These are phyloP conservation scores for Rhagonycha lutea DNA, from an alignment of 2,888 invertebrate species.

Conservation along the genomic window DNA sequence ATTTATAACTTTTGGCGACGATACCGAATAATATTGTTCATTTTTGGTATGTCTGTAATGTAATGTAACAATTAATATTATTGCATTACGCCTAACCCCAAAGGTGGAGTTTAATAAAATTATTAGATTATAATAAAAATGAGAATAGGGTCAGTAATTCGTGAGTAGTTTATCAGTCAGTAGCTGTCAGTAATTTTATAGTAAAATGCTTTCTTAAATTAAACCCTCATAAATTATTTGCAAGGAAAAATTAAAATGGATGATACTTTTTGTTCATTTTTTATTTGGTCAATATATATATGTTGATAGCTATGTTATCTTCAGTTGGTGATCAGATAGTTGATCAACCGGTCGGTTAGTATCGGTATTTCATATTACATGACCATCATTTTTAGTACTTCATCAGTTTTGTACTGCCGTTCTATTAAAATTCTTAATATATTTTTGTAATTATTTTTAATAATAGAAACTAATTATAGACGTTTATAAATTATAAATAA, in stretches of 20 bases:
- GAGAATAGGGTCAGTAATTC: too few species aligned
- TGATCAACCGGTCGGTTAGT: slow-evolving; percentile 7
- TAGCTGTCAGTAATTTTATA: background rate
- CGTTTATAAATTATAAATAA: background rate
- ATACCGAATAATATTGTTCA: too few species aligned
- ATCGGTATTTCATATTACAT: slow-evolving; percentile 11
- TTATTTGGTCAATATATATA: slow-evolving; percentile 6
- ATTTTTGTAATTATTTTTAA: background rate
- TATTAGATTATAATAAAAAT: too few species aligned
- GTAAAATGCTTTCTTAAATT: background rate
- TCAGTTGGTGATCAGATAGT: slow-evolving; percentile 13
- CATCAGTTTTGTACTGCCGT: background rate
- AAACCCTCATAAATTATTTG: background rate
- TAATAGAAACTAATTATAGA: background rate
- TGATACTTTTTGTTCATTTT: slow-evolving; percentile 5
- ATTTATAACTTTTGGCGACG: too few species aligned
- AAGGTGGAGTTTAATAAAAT: too few species aligned
- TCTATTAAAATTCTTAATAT: slow-evolving; percentile 4
- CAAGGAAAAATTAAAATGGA: background rate
- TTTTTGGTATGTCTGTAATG: too few species aligned
- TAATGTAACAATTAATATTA: too few species aligned
- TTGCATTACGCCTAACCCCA: too few species aligned
- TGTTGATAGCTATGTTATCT: slow-evolving; percentile 12
- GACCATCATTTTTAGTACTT: slow-evolving; percentile 8
- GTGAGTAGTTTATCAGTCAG: background rate